These are phyloP conservation scores for Heterochromis multidens DNA, from an alignment of 2,113 vertebrate species.

Conservation along the genomic window DNA sequence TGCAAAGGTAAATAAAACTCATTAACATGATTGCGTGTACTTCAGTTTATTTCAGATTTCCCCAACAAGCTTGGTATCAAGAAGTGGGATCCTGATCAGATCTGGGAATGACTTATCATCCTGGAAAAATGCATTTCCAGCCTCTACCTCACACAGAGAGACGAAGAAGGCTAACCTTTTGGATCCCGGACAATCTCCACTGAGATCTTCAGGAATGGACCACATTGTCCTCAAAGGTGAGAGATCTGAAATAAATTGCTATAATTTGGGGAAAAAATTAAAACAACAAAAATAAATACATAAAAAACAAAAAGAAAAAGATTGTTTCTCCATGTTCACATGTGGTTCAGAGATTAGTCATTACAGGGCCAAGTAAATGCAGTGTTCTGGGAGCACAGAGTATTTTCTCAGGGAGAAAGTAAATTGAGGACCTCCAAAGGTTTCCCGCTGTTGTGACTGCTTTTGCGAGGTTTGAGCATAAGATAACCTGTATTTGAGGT, in stretches of 20 bases:
- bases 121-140: neutral
- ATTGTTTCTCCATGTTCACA: neutral
- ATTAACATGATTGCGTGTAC: neutral
- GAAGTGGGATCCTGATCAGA: neutral
- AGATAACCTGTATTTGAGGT: neutral
- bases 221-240: neutral
- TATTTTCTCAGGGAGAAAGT: neutral
- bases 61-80: neutral
- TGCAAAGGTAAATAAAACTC: neutral
- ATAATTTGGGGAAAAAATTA: accelerated
- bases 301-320: neutral
- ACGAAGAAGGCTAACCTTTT: too few relatives aligned
- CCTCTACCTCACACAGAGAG: too few relatives aligned
- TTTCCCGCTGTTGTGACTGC: neutral
- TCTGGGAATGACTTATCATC: neutral
- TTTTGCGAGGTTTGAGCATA: neutral
- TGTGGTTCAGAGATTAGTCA: neutral
- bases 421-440: neutral
- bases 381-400: neutral
- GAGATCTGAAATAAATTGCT: neutral
- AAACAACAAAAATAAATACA: neutral
- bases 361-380: neutral
- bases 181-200: too few relatives aligned
- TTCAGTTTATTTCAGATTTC: neutral
- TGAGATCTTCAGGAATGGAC: too few relatives aligned